Percentiles rank a stretch among this genome's conserved stretches.
phyloP scores from a whole-genome alignment of 2,797 vertebrate species.

The Alca torda region DNA sequence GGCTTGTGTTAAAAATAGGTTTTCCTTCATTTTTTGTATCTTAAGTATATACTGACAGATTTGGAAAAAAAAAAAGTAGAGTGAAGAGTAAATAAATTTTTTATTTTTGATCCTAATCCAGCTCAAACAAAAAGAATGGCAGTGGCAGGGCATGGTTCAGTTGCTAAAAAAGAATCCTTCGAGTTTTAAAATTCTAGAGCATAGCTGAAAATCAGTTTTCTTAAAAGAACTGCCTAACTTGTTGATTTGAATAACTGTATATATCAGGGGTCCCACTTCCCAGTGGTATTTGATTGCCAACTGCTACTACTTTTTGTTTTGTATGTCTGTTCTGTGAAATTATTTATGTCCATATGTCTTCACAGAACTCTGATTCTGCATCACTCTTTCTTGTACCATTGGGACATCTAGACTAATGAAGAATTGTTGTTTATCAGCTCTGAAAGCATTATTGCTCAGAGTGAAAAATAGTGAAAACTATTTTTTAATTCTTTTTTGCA shows the following conservation, averaged over 20 bases:
- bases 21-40: not conserved
- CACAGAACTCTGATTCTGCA: not conserved
- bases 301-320: not conserved
- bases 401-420: not conserved
- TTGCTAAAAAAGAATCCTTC: conserved; percentile 9
- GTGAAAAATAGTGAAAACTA: not conserved
- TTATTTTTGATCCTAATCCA: conserved; percentile 6
- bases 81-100: not conserved
- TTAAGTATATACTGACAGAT: not conserved
- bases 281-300: not conserved
- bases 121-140: not conserved
- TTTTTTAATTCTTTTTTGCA: not conserved
- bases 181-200: not conserved
- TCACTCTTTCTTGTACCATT: not conserved
- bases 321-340: not conserved
- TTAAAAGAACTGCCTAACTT: not conserved
- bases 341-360: not conserved
- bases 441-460: not conserved
- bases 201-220: not conserved
- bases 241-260: not conserved
- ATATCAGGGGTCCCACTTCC: not conserved
- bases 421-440: not conserved
- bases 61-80: not conserved
- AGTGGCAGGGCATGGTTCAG: not conserved
- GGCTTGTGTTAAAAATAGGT: not conserved